Evolutionary conservation across 2,888 invertebrate species (phyloP), one percentile per base, ranked within the genome.

Genomic region (Parapristionchus giblindavisi): DNA sequence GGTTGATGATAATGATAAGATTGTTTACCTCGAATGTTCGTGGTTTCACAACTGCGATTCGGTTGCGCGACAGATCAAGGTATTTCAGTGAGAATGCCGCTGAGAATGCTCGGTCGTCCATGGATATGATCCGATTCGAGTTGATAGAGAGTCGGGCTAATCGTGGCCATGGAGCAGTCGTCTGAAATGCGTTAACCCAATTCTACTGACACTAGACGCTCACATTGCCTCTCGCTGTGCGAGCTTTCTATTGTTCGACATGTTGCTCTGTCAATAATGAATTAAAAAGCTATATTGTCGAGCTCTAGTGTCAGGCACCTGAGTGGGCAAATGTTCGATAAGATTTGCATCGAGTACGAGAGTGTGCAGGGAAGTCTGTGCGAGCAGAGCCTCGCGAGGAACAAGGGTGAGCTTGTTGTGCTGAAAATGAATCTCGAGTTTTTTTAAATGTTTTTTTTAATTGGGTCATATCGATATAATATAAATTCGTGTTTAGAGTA

Each of bases 301-400:
- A 36, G 38, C 11, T n/a, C 17, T 43, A 43, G 17, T 43, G 21
- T 14, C 11, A 24, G 1, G 94, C 27, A 94, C 93, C 87, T 93
- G 92, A 36, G 92, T 92, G 87, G 94, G 93, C 81, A 96, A 92
- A 86, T 93, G 92, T 84, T 92, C 92, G 79, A 96, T 91, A 86
- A 93, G 93, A 89, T 96, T 96, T 89, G 95, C 94, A 88, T 95
- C 95, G 81, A 96, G 90, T 89, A 94, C 94, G 80, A 96, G 92
- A 89, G 95, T 95, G 86, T 93, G 93, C 82, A 96, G 91, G 81
- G 93, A 92, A 80, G 92, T 92, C 71, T 93, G 91, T 54, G 92
- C 92, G 77, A 91, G 91, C 89, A 94, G 93, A 81, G 93, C 92
- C 85, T 92, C 92, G 80, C 93, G 92, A 0, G 95, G 95, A 86